A percentile compares a stretch with the other conserved stretches of the same genome.
These are phyloP conservation scores for Priocnemis perturbator DNA, from an alignment of 2,888 invertebrate genomes.

Conservation along the genomic window DNA sequence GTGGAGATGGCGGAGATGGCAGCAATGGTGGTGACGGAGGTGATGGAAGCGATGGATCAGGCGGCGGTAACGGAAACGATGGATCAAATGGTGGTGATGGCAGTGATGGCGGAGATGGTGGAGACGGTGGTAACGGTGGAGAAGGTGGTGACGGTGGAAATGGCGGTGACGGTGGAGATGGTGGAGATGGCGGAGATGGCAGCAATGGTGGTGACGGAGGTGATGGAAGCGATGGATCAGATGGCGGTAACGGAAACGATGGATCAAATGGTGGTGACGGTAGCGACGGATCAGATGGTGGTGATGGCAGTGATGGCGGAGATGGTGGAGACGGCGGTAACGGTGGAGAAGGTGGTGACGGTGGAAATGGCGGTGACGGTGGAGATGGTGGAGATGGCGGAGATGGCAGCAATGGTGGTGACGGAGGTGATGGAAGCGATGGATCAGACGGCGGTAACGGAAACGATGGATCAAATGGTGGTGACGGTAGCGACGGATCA, in stretches of 20 bases:
- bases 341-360: neutral
- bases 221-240: constrained; percentile 30
- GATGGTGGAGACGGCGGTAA: neutral
- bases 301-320: neutral
- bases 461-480: neutral
- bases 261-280: constrained; percentile 38
- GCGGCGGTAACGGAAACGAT: neutral
- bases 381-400: neutral
- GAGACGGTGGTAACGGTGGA: constrained; percentile 20
- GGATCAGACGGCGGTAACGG: neutral
- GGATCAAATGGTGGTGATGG: neutral
- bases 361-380: neutral
- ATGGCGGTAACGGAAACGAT: constrained; percentile 34
- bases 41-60: neutral
- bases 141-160: constrained; percentile 15
- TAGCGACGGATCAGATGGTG: neutral
- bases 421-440: neutral
- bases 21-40: neutral
- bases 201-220: constrained; percentile 7
- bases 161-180: constrained; percentile 16
- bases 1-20: too few species aligned
- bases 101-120: neutral
- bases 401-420: too few species aligned
- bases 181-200: neutral
- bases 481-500: neutral